Base-by-base conservation (phyloP, 35 echinoderm and acorn worm species). In the Anneissia japonica region DNA sequence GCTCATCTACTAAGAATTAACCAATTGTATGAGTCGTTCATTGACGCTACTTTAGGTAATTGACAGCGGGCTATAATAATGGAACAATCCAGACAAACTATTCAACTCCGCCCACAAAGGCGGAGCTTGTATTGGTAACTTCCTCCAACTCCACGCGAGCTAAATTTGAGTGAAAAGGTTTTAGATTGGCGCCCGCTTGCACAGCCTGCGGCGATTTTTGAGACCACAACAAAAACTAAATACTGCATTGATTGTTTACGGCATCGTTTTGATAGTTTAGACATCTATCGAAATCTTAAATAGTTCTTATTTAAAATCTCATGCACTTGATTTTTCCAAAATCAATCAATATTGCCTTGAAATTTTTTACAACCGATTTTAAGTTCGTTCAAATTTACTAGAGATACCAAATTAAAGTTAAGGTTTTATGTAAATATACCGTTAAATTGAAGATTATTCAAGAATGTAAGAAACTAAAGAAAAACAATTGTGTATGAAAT, bases 21-120 rank as follows among this genome's bases (percentile, higher is more conserved):
- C 51, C 51, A 64, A 64, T 64, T 64, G 51, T 64, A 64, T 64
- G 1, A 64, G 5, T 64, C 51, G 51, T 64, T 64, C 51, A 64
- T 64, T 64, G 51, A 64, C 51, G 51, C 51, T 64, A 64, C 51
- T 64, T 64, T 64, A 64, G 51, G 51, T 64, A 64, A 64, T 64
- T 64, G 51, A 64, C 51, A 64, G 51, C 51, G 6, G 10, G 51
- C 6, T 64, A 64, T 23, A 64, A 64, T 64, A 64, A 64, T 64
- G 51, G 51, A 64, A 64, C 26, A 64, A 64, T 26, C 51, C 51
- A 64, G 26, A 64, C 51, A 64, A 64, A 64, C 51, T 64, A 9
- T 2, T 64, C 26, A 9, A 2, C 51, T 23, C 51, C 51, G 51
- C 51, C 51, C 51, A 64, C 7, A 12, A 26, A 23, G 51, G 51